Evolutionary conservation across 2,113 vertebrate species (phyloP), one percentile per base, ranked within the genome.

Genomic region (Atrichornis clamosus): DNA sequence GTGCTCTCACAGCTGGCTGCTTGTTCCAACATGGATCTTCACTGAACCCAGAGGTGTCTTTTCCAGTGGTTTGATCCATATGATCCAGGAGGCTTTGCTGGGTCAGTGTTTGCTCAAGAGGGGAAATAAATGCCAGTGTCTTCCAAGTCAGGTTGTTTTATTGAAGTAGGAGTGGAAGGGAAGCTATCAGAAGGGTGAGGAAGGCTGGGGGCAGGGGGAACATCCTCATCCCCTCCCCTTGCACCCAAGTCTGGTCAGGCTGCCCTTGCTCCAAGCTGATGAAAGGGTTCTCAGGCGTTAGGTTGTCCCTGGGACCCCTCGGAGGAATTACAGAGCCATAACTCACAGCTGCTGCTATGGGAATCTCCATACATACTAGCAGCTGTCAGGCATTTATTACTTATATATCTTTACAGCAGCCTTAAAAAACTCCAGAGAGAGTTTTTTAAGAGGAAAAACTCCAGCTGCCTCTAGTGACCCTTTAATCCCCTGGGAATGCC

Each of bases 391-490:
- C 79, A 83, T 93, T 91, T 94, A 92, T 94, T 77, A 84, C 74
- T 84, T 22, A 89, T 41, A 21, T 52, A 21, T 76, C 95, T 96
- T 96, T 87, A 59, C 84, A 58, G 39, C 27, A 70, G 78, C n/a
- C 65, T n/a, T n/a, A n/a, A n/a, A n/a, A n/a, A n/a, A n/a, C n/a
- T n/a, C n/a, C n/a, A n/a, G n/a, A n/a, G n/a, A n/a, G n/a, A n/a
- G n/a, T n/a, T n/a, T n/a, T n/a, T n/a, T n/a, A n/a, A n/a, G 92
- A 82, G 72, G 90, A 87, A 85, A 85, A 86, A 26, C n/a, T 89
- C 76, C 90, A 80, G 76, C 93, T 95, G 82, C 64, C 41, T 91
- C 76, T n/a, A 2, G 76, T 90, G 87, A 95, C 96, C 69, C 96
- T 93, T 96, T 84, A 70, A 93, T 96, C 87, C 90, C 87, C 74